Base-by-base conservation (phyloP, 2,888 invertebrate genomes). In the Netelia virgata region DNA sequence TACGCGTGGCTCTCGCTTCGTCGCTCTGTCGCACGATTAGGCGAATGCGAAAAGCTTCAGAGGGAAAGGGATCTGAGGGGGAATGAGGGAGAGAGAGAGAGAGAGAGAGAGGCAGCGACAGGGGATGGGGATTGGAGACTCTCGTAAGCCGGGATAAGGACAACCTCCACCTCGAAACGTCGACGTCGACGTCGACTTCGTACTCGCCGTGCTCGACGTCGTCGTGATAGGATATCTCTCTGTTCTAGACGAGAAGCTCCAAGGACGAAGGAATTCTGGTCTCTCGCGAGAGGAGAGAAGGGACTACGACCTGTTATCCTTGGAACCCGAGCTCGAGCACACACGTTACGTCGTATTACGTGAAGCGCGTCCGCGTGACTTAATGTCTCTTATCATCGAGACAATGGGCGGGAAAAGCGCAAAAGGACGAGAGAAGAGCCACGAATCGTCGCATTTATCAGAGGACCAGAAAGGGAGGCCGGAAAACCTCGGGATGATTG, bases 101-200 rank as follows among this genome's bases (percentile, higher is more conserved):
- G 6, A 36, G 36, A 36, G 36, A 36, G 36, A 36, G 36, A 36
- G 36, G 5, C 5, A 36, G 36, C 2, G 28, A 28, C 3, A 28
- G 2, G 28, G 1, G 28, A 3, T 28, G 36, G 36, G 36, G 36
- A 74, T 47, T 9, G 55, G 59, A 61, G 75, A 76, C 50, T 75
- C 74, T 83, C 70, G 73, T 75, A 74, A 83, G 83, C 83, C 55
- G 61, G 76, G 83, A 84, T 84, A 84, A 84, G 55, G 80, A 76
- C 61, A 59, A 36, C 36, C 23, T 28, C n/a, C 66, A 72, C 70
- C 72, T 75, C 47, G 3, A 50, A 75, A 69, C 64, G 57, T 59
- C 63, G 64, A 59, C 72, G 73, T 80, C 50, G 50, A 57, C 68
- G 57, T 76, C 69, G 66, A 69, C 57, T 47, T 77, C 78, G 70